These are phyloP conservation scores for Macquaria ambigua DNA, from an alignment of 2,113 vertebrate species.

Conservation along the genomic window DNA sequence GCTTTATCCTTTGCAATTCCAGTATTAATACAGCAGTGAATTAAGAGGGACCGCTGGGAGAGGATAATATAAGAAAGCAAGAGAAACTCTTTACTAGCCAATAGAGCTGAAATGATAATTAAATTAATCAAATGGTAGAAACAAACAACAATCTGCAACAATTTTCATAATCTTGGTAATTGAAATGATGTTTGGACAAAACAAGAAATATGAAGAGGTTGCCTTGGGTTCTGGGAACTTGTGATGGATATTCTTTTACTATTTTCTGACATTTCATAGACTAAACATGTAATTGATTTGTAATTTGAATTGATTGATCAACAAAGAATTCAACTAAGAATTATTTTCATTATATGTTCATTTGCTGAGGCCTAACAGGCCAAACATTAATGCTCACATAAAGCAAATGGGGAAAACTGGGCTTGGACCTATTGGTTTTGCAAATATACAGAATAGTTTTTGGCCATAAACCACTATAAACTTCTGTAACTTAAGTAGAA, in stretches of 20 bases:
- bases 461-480: too few relatives aligned
- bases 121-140: neutral
- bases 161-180: neutral
- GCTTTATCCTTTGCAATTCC: neutral
- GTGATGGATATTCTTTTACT: too few relatives aligned
- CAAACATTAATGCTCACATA: neutral
- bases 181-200: neutral
- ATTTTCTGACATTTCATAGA: too few relatives aligned
- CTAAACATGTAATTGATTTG: too few relatives aligned
- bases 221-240: too few relatives aligned
- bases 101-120: neutral
- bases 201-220: neutral
- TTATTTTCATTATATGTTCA: too few relatives aligned
- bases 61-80: too few relatives aligned
- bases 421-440: neutral
- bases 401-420: neutral
- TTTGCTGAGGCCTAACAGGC: too few relatives aligned
- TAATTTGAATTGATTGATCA: too few relatives aligned
- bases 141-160: neutral
- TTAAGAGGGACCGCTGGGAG: neutral
- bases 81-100: neutral
- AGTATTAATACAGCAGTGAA: neutral
- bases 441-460: neutral
- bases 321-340: too few relatives aligned
- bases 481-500: too few relatives aligned